Percentiles rank a stretch among this genome's conserved stretches.
Conservation (phyloP, 2,113 vertebrate genomes). For the Trematomus loennbergii region DNA sequence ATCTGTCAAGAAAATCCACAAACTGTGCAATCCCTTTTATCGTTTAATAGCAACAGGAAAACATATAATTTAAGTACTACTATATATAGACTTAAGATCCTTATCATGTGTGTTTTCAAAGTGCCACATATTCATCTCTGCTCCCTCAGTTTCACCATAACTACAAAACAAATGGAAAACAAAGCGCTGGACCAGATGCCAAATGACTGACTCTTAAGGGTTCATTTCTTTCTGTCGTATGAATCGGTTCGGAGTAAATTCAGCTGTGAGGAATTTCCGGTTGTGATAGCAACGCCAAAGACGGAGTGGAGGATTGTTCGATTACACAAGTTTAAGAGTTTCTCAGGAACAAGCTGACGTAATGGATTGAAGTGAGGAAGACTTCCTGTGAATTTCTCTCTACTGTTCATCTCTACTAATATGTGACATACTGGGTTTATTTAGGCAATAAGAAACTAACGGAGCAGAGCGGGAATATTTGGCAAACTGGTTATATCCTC, state of each 20-base stretch:
- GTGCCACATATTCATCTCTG: neutral
- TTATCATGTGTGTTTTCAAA: neutral
- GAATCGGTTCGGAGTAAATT: conserved; percentile 31
- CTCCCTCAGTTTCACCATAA: conserved; percentile 20
- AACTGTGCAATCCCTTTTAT: neutral
- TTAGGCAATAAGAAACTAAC: no score
- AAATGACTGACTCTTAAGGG: neutral
- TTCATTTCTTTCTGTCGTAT: neutral
- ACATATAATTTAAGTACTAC: no score
- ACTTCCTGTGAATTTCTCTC: neutral
- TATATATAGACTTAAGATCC: no score
- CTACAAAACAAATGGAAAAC: conserved; percentile 35
- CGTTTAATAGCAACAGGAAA: no score
- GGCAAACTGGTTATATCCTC: no score
- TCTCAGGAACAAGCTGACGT: conserved; percentile 39
- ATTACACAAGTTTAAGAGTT: conserved; percentile 23
- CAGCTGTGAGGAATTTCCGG: conserved; percentile 34
- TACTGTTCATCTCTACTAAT: neutral
- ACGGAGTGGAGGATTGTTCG: conserved; percentile 26
- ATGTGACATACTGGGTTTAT: neutral
- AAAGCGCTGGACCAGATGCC: conserved; percentile 22
- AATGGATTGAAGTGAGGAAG: neutral
- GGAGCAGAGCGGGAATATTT: no score
- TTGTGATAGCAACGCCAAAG: conserved; percentile 10
- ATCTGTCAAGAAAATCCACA: neutral